Evolutionary conservation across 2,888 invertebrate genomes (phyloP).

Genomic region (Pocota personata): DNA sequence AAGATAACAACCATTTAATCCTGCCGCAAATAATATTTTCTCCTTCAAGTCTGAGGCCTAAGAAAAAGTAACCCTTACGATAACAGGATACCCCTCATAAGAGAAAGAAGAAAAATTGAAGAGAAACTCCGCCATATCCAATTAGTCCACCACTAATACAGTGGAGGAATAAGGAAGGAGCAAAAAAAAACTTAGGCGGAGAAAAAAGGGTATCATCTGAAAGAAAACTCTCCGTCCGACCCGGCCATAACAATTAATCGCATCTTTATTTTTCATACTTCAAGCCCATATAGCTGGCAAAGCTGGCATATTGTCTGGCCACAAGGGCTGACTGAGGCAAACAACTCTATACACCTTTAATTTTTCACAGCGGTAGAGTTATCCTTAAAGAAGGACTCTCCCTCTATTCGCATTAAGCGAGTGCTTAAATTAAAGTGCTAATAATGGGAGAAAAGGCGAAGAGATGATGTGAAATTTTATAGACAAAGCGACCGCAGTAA

Average conservation of each 20-base stretch:
- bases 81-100: constrained; percentile 26
- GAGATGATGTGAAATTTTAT: constrained; percentile 56
- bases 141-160: constrained; percentile 55
- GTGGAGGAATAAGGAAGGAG: not conserved
- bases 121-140: constrained; percentile 46
- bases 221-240: constrained; percentile 42
- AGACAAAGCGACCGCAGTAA: constrained; percentile 43
- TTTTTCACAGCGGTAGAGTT: constrained; percentile 41
- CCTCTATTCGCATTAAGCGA: constrained; percentile 58
- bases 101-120: constrained; percentile 2
- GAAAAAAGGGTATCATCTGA: constrained; percentile 48
- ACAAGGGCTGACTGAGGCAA: not conserved
- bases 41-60: constrained; percentile 1
- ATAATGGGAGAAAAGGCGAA: constrained; percentile 62
- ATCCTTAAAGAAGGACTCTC: constrained; percentile 38
- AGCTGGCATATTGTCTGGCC: constrained; percentile 40
- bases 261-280: constrained; percentile 73
- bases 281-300: constrained; percentile 24
- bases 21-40: constrained; percentile 59
- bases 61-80: constrained; percentile 49
- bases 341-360: constrained; percentile 44
- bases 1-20: constrained; percentile 72
- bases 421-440: constrained; percentile 71
- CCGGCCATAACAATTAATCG: constrained; percentile 72
- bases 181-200: constrained; percentile 4